A percentile compares a stretch with the other conserved stretches of the same genome.
These are phyloP conservation scores for Gryllus bimaculatus DNA, from an alignment of 1,140 invertebrate genomes.

Conservation along the genomic window DNA sequence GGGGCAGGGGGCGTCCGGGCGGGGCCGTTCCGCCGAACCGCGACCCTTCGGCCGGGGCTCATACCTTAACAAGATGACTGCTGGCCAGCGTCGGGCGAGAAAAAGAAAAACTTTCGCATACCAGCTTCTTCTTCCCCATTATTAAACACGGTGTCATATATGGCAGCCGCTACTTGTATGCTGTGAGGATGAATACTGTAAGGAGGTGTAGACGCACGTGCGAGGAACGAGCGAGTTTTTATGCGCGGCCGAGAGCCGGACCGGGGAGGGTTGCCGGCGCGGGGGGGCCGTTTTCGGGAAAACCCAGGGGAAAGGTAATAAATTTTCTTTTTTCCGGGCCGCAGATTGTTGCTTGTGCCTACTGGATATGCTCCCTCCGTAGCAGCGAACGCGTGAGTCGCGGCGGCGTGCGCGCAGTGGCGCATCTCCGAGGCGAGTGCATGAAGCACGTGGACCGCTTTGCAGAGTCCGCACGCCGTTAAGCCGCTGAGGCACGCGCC, in stretches of 20 bases:
- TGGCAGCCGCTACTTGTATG: neutral
- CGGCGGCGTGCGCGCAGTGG: neutral
- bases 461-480: neutral
- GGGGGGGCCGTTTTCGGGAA: neutral
- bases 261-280: neutral
- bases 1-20: too few relatives aligned
- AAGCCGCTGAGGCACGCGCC: neutral
- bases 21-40: neutral
- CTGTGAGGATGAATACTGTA: constrained; percentile 4
- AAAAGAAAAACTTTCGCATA: neutral
- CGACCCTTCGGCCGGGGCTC: neutral
- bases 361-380: neutral
- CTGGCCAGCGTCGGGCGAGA: neutral
- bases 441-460: neutral
- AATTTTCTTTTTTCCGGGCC: neutral
- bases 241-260: neutral
- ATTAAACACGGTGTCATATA: neutral
- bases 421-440: neutral
- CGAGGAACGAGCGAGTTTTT: neutral
- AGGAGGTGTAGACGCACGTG: neutral
- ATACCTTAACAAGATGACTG: constrained; percentile 4
- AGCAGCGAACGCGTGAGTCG: neutral
- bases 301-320: neutral
- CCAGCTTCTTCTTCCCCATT: constrained; percentile 3
- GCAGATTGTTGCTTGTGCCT: neutral